Percentiles rank a stretch among this genome's conserved stretches.
These are phyloP conservation scores for Atta cephalotes DNA, from an alignment of 1,140 invertebrate species.

Conservation along the genomic window DNA sequence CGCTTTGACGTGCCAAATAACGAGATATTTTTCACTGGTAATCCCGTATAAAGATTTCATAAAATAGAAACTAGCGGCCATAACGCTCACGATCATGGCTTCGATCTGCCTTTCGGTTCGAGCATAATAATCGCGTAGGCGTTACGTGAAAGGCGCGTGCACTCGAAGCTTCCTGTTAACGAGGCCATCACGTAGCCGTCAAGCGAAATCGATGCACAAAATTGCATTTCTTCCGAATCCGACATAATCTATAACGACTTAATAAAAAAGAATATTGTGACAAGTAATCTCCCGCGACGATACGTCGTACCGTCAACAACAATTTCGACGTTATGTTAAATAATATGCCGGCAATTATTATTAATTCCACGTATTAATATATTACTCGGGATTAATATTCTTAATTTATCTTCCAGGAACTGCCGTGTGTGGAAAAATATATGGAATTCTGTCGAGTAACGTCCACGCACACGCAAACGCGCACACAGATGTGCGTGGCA, in stretches of 20 bases:
- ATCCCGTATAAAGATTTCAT: constrained; percentile 29
- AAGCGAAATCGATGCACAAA: constrained; percentile 1
- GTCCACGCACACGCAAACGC: constrained; percentile 48
- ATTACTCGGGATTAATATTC: constrained; percentile 37
- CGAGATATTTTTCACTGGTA: neutral
- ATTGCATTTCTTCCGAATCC: neutral
- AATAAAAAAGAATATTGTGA: neutral
- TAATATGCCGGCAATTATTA: neutral
- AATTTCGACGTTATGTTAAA: neutral
- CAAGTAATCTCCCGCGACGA: neutral
- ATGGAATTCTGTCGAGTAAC: constrained; percentile 71
- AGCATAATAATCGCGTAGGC: constrained; percentile 49
- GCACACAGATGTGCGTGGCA: constrained; percentile 67
- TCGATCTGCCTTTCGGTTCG: constrained; percentile 18
- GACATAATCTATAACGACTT: neutral
- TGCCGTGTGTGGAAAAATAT: constrained; percentile 50
- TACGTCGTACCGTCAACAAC: neutral
- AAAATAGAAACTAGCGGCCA: constrained; percentile 26
- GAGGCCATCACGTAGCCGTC: constrained; percentile 16
- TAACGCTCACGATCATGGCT: constrained; percentile 35
- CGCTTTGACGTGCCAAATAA: neutral
- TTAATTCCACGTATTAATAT: constrained; percentile 1
- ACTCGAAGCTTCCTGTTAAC: constrained; percentile 51
- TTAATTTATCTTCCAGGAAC: constrained; percentile 27
- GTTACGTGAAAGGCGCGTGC: constrained; percentile 53